These are phyloP conservation scores for Panorpa germanica DNA, from an alignment of 2,888 invertebrate species.

Conservation along the genomic window DNA sequence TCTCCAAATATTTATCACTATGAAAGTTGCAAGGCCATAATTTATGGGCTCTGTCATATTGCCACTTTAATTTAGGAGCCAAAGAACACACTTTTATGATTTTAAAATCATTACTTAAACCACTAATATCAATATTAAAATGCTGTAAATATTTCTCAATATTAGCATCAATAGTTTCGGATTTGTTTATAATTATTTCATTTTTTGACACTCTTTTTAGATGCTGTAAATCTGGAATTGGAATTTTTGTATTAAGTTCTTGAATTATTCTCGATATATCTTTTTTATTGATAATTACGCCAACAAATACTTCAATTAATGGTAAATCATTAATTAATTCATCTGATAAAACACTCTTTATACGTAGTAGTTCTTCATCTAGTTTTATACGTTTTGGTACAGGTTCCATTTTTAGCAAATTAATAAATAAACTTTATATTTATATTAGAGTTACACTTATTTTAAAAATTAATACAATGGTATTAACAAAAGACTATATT, in stretches of 20 bases:
- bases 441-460: too few species aligned
- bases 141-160: background rate
- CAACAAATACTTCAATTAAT: conserved; percentile 36
- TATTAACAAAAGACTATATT: too few species aligned
- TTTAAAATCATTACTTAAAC: conserved; percentile 31
- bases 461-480: too few species aligned
- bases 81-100: conserved; percentile 34
- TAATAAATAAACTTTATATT: too few species aligned
- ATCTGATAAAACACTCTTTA: conserved; percentile 35
- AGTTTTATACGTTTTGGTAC: too few species aligned
- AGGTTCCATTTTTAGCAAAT: too few species aligned
- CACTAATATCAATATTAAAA: too few species aligned
- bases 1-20: conserved; percentile 54
- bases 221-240: conserved; percentile 42
- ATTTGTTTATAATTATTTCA: conserved; percentile 26
- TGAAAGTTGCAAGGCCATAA: conserved; percentile 78
- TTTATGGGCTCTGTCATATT: conserved; percentile 36
- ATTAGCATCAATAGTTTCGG: background rate
- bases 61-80: conserved; percentile 44
- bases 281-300: conserved; percentile 36
- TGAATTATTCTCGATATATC: conserved; percentile 40
- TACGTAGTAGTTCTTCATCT: too few species aligned
- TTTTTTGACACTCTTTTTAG: conserved; percentile 49
- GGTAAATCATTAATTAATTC: conserved; percentile 29
- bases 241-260: conserved; percentile 33